Conservation (phyloP, 2,113 vertebrate species). For the Tetrao urogallus region DNA sequence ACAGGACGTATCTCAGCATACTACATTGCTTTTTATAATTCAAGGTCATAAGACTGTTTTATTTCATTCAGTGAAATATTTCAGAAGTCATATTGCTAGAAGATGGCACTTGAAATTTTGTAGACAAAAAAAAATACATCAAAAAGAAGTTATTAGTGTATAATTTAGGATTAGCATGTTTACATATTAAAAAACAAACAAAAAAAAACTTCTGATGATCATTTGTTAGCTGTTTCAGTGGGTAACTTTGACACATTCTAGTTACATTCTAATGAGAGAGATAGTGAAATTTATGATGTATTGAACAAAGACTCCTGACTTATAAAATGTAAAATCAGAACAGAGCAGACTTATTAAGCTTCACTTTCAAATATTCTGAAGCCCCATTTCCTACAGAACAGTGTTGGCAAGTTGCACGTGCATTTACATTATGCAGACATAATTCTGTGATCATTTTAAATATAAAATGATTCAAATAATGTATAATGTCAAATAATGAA, state of each 20-base stretch:
- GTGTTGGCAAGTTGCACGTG: neutral
- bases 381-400: neutral
- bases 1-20: neutral
- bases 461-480: neutral
- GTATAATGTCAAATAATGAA: no score
- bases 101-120: neutral
- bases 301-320: neutral
- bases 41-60: neutral
- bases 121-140: neutral
- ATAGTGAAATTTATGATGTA: neutral
- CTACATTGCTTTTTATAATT: neutral
- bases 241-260: neutral
- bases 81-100: neutral
- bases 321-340: neutral
- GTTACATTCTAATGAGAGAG: neutral
- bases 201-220: neutral
- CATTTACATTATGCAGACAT: rapidly evolving
- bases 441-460: neutral
- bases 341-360: neutral
- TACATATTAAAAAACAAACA: neutral
- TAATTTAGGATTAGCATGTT: neutral
- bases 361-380: neutral
- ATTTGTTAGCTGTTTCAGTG: neutral
- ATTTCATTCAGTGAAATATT: conserved; percentile 8
- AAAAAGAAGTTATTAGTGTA: neutral